Percentiles rank a stretch among this genome's conserved stretches.
Evolutionary conservation across 1,140 invertebrate genomes (phyloP).

Genomic region (Telenomus remus): DNA sequence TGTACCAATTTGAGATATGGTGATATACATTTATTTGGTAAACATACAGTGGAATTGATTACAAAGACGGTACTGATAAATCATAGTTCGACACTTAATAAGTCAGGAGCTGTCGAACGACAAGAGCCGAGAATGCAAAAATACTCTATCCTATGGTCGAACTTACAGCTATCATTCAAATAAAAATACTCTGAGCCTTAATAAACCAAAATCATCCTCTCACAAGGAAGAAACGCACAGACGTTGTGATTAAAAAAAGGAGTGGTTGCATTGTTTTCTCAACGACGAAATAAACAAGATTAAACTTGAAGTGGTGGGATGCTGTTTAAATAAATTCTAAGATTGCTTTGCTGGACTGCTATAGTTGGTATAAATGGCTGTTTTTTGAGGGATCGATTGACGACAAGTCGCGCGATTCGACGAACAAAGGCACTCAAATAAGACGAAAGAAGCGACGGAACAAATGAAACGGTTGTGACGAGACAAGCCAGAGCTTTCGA

Average conservation of each 20-base stretch:
- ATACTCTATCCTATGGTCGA: conserved; percentile 50
- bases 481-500: conserved; percentile 60
- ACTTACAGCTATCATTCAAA: conserved; percentile 53
- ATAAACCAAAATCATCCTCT: conserved; percentile 39
- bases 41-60: conserved; percentile 63
- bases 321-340: conserved; percentile 29
- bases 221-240: conserved; percentile 11
- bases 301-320: no score
- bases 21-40: conserved; percentile 62
- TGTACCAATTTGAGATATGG: conserved; percentile 38
- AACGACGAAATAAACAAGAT: conserved; percentile 38
- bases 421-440: neutral
- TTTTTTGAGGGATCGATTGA: no score
- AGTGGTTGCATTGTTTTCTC: no score
- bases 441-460: conserved; percentile 15
- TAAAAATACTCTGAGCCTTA: conserved; percentile 53
- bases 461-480: conserved; percentile 39
- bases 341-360: conserved; percentile 4
- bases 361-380: no score
- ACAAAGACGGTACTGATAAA: conserved; percentile 50
- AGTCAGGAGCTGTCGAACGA: conserved; percentile 38
- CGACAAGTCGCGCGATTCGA: neutral
- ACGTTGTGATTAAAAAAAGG: conserved; percentile 6
- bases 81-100: conserved; percentile 44
- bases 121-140: conserved; percentile 52